Evolutionary conservation across 2,113 vertebrate genomes (phyloP), one percentile per base, ranked within the genome.

Genomic region (Lethenteron camtschaticum): DNA sequence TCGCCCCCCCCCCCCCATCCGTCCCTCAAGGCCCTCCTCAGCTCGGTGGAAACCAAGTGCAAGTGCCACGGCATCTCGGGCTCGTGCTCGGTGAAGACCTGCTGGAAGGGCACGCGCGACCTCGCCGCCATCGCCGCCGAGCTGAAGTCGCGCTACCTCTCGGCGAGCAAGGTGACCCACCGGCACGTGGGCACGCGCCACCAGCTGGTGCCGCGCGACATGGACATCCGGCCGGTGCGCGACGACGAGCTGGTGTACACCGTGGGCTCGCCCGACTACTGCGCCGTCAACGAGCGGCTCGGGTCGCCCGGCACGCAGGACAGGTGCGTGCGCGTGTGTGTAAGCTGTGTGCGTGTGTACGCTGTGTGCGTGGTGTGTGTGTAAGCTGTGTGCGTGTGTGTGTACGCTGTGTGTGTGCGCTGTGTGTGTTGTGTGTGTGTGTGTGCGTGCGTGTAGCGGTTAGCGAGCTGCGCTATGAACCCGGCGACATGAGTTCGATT

Each of bases 11-110:
- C 12, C 55, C 9, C 76, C 75, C 69, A 73, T 78, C 74, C 78
- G 73, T 58, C 79, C 56, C 55, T 16, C 63, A 66, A 99, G 94
- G 89, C 79, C 59, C 79, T 99, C 75, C 82, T 80, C 69, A 86
- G 84, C 3, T 88, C 91, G 10, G 75, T 99, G 77, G 92, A 95
- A 76, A 83, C 90, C 84, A 99, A 99, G 79, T 99, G 94, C 79
- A 99, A 99, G 71, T 99, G 94, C 74, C 94, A 99, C 1, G 94
- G 94, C 2, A 92, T 99, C 6, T 99, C 94, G 2, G 94, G 94
- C 71, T 99, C 94, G 75, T 99, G 94, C 78, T 99, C 94, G 57
- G 90, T 97, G 76, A 86, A 88, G 75, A 99, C 94, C 71, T 99
- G 94, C 79, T 99, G 94, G 94, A 87, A 82, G 79, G 92, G 94